Percentiles rank a stretch among this genome's conserved stretches.
These are phyloP conservation scores for Cladopsammia gracilis DNA, from an alignment of 64 coral and sea anemone genomes.

Conservation along the genomic window DNA sequence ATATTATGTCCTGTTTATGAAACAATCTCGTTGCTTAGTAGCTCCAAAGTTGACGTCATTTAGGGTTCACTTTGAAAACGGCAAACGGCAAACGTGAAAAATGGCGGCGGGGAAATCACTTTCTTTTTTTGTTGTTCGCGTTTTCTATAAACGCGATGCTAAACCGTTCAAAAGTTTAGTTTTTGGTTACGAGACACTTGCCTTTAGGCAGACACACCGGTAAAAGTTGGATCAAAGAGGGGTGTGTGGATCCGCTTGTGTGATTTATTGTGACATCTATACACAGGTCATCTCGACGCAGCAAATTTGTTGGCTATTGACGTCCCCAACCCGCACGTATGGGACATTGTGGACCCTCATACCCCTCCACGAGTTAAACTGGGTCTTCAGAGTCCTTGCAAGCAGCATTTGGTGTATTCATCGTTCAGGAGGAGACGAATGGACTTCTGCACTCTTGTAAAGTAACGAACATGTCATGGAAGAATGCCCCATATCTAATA, in stretches of 20 bases:
- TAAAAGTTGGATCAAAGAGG: no score
- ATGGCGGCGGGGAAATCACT: no score
- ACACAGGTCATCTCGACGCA: slow-evolving; percentile 61
- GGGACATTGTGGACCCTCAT: slow-evolving; percentile 93
- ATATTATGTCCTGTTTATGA: no score
- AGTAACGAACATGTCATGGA: not conserved
- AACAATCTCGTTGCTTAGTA: no score
- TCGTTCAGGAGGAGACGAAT: slow-evolving; percentile 60
- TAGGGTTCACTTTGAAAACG: no score
- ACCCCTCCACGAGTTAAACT: slow-evolving; percentile 87
- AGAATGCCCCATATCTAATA: not conserved
- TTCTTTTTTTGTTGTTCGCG: no score
- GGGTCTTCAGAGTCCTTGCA: slow-evolving; percentile 88
- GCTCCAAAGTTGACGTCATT: no score
- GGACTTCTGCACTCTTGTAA: slow-evolving; percentile 42
- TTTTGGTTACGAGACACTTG: no score
- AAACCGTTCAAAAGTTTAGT: no score
- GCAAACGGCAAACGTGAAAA: no score
- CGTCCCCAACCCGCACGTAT: slow-evolving; percentile 81
- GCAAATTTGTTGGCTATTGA: slow-evolving; percentile 76
- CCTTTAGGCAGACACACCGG: no score
- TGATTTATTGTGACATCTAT: not conserved
- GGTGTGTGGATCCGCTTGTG: not conserved
- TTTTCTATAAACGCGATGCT: no score
- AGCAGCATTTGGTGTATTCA: slow-evolving; percentile 79